Base-by-base conservation (phyloP, 2,113 vertebrate species). In the Aptenodytes patagonicus region DNA sequence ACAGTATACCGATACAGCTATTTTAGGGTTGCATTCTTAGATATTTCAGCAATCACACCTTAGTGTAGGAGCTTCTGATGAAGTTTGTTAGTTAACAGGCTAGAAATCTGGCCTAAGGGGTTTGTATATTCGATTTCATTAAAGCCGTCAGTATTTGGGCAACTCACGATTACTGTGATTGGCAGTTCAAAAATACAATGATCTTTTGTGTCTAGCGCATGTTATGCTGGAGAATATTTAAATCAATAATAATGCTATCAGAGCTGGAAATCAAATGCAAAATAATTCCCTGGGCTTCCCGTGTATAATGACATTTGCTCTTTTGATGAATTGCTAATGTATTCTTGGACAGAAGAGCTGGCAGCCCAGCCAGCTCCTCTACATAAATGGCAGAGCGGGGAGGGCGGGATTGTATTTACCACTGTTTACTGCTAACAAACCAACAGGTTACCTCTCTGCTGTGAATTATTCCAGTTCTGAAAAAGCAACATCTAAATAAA, bases 161-260 rank as follows among this genome's bases (percentile, higher is more conserved):
- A 97, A 89, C 95, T 93, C 94, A 89, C 93, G 96, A 98, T 98
- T 97, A 96, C 88, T 71, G 89, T 98, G 98, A 99, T 55, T 98
- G 98, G 97, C 98, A 98, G 98, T 96, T 99, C 95, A 97, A 97
- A 98, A 99, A 98, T 95, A 95, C 94, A 97, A 18, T 95, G 96
- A 98, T 98, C 96, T 98, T 98, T 98, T 98, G 96, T 98, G 98
- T 98, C 98, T 98, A 96, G 96, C 52, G 66, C 57, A 61, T 94
- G 72, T 96, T 85, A 92, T 98, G 95, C 93, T 85, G 36, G 93
- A 98, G 96, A 98, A 98, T 98, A 98, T 97, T 95, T 95, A 97
- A 98, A 99, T 99, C 98, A 98, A 99, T 99, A 99, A 93, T 97
- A 98, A 97, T 93, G 96, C 97, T 98, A 99, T 99, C 98, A 98